phyloP scores from a whole-genome alignment of 2,113 vertebrate genomes.

The Danionella cerebrum region DNA sequence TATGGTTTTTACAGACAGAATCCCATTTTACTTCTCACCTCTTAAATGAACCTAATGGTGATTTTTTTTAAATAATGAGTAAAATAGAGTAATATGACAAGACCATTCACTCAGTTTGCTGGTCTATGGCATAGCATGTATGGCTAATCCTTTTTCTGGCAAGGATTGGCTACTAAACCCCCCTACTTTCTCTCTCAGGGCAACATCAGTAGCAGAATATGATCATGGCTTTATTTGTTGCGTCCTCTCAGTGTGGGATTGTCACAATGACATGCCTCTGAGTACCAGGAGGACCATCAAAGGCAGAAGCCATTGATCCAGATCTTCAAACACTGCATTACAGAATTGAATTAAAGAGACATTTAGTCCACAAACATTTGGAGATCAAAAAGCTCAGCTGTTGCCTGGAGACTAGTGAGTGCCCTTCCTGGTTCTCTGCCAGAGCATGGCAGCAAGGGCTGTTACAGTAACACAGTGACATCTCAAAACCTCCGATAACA shows the following conservation, averaged over 20 bases:
- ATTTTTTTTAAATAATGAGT: not conserved
- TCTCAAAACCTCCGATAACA: conserved; percentile 13
- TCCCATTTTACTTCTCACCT: not conserved
- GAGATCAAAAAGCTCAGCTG: conserved; percentile 46
- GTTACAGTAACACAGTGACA: conserved; percentile 17
- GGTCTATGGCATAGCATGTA: conserved; percentile 1
- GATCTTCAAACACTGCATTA: conserved; percentile 51
- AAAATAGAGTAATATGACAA: not conserved
- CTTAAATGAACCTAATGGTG: conserved; percentile 1
- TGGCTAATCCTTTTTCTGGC: conserved; percentile 20
- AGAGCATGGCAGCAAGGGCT: conserved; percentile 5
- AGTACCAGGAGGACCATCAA: conserved; percentile 43
- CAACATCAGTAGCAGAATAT: conserved; percentile 5
- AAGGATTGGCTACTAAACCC: conserved; percentile 16
- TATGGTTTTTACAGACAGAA: too few relatives aligned
- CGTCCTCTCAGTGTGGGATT: conserved; percentile 33
- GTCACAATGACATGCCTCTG: conserved; percentile 42
- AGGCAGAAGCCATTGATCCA: conserved; percentile 42
- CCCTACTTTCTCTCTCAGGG: not conserved
- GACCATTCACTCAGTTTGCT: not conserved
- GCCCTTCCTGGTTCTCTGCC: conserved; percentile 27
- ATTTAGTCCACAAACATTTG: conserved; percentile 51
- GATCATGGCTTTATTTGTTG: conserved; percentile 31
- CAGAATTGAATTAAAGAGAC: conserved; percentile 49
- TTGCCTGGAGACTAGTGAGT: conserved; percentile 44